These are phyloP conservation scores for Chaenocephalus aceratus DNA, from an alignment of 2,113 vertebrate genomes.

Conservation along the genomic window DNA sequence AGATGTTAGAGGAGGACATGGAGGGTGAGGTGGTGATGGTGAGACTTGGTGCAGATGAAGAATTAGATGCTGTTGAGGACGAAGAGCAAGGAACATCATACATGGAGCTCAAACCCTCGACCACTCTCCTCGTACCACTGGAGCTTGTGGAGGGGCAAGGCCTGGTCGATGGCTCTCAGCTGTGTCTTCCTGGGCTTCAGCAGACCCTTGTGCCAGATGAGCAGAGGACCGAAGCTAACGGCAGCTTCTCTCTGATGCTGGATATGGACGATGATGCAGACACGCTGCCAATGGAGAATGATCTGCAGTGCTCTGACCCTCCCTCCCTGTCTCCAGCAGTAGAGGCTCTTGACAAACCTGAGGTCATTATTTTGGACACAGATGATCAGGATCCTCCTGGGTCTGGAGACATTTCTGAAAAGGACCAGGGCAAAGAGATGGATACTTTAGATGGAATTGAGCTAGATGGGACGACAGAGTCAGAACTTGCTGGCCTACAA, in stretches of 20 bases:
- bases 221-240: constrained; percentile 73
- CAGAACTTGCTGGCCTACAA: constrained; percentile 12
- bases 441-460: constrained; percentile 70
- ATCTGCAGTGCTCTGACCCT: constrained; percentile 14
- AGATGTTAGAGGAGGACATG: constrained; percentile 73
- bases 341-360: constrained; percentile 30
- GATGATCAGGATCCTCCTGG: constrained; percentile 27
- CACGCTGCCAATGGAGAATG: constrained; percentile 35
- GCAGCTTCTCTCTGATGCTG: constrained; percentile 90
- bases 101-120: constrained; percentile 82
- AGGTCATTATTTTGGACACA: constrained; percentile 44
- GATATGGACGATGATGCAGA: constrained; percentile 81
- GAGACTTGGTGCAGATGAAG: constrained; percentile 60
- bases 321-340: neutral
- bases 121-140: constrained; percentile 82
- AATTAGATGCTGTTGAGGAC: constrained; percentile 62
- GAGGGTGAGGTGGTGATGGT: constrained; percentile 79
- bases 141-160: constrained; percentile 82
- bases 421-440: constrained; percentile 54
- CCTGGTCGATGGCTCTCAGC: constrained; percentile 77
- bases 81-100: constrained; percentile 70
- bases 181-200: constrained; percentile 75
- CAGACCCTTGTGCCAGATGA: constrained; percentile 76
- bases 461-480: neutral
- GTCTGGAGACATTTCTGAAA: constrained; percentile 17